A percentile compares a stretch with the other conserved stretches of the same genome.
These are phyloP conservation scores for Pocillopora damicornis DNA, from an alignment of 64 coral and sea anemone species.

Conservation along the genomic window DNA sequence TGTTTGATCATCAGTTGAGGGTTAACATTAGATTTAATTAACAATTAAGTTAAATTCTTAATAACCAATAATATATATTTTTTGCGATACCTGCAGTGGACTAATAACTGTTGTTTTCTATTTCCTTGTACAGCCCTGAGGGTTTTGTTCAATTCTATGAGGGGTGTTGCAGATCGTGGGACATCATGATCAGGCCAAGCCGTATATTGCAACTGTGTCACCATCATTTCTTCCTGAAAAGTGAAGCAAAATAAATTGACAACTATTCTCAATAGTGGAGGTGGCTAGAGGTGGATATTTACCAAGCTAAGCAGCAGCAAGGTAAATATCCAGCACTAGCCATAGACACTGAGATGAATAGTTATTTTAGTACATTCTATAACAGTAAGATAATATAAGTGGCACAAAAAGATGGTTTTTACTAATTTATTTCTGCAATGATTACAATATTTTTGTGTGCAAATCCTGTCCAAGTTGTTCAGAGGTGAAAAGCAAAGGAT, in stretches of 20 bases:
- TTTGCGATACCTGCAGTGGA: constrained; percentile 75
- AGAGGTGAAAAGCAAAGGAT: no score
- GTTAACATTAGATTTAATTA: no score
- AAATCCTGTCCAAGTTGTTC: no score
- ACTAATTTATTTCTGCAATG: no score
- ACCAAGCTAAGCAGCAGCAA: neutral
- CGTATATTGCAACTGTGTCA: constrained; percentile 97
- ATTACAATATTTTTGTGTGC: no score
- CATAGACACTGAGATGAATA: no score
- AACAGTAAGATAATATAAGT: no score
- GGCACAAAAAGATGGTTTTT: no score
- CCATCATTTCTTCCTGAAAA: constrained; percentile 67
- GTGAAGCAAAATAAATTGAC: neutral
- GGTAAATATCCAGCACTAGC: neutral
- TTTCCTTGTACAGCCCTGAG: constrained; percentile 67
- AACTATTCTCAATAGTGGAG: neutral
- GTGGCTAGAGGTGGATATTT: neutral
- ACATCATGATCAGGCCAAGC: constrained; percentile 99
- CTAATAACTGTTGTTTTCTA: constrained; percentile 56
- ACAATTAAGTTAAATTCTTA: no score
- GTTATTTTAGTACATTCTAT: no score
- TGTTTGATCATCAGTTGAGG: no score
- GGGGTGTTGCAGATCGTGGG: constrained; percentile 73
- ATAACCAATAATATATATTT: no score
- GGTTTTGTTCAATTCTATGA: constrained; percentile 86